A percentile compares a stretch with the other conserved stretches of the same genome.
Evolutionary conservation across 2,797 vertebrate species (phyloP).

Genomic region (Sebastes elongatus): DNA sequence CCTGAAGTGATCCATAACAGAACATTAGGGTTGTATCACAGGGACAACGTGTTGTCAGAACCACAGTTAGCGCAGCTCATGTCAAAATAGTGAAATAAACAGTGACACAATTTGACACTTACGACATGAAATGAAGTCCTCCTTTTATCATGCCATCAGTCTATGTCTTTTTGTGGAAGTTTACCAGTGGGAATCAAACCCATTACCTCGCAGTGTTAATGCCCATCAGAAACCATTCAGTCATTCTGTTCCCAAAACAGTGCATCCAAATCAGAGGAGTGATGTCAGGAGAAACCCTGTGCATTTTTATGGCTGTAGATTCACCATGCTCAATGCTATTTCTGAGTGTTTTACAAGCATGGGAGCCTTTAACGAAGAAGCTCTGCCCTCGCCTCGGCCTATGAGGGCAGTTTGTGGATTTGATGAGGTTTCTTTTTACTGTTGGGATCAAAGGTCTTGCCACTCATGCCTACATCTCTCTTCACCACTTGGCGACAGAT

Average conservation of each 20-base stretch:
- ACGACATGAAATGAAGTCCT: not conserved
- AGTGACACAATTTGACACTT: not conserved
- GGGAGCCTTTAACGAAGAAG: slow-evolving; percentile 56
- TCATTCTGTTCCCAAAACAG: slow-evolving; percentile 23
- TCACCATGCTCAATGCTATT: slow-evolving; percentile 65
- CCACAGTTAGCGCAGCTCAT: not conserved
- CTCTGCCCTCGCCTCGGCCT: slow-evolving; percentile 45
- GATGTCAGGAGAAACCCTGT: slow-evolving; percentile 57
- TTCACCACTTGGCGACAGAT: slow-evolving; percentile 12
- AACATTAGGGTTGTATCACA: not conserved
- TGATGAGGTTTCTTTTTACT: slow-evolving; percentile 60
- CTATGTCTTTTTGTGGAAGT: not conserved
- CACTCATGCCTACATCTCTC: slow-evolving; percentile 27
- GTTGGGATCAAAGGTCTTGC: slow-evolving; percentile 48
- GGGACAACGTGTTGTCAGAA: not conserved
- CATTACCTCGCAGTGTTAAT: not conserved
- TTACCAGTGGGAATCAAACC: not conserved
- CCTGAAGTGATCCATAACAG: not conserved
- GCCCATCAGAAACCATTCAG: not conserved
- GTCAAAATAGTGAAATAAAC: not conserved
- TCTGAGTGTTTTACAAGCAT: slow-evolving; percentile 71
- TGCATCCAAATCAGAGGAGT: slow-evolving; percentile 21
- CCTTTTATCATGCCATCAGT: not conserved
- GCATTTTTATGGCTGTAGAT: slow-evolving; percentile 71
- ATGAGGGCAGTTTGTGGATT: slow-evolving; percentile 43